These are phyloP conservation scores for Antheraea mylitta DNA, from an alignment of 1,140 invertebrate species.

Conservation along the genomic window DNA sequence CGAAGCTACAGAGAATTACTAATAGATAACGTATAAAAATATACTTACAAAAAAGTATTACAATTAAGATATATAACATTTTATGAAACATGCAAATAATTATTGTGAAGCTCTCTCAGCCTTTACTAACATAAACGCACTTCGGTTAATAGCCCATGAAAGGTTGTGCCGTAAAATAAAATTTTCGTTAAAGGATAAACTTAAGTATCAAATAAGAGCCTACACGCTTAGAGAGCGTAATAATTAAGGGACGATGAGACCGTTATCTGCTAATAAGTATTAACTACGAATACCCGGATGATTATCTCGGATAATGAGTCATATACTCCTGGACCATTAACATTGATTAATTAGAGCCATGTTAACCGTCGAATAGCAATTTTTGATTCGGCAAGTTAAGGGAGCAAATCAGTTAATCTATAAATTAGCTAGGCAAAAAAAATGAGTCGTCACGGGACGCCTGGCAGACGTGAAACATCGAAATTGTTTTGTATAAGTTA, in stretches of 20 bases:
- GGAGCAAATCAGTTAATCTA: no score
- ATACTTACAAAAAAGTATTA: no score
- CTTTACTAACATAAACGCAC: slow-evolving; percentile 9
- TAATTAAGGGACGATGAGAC: slow-evolving; percentile 3
- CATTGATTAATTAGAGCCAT: background rate
- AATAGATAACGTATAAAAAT: no score
- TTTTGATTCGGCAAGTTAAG: no score
- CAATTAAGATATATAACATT: background rate
- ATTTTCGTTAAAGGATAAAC: slow-evolving; percentile 10
- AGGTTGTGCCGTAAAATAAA: slow-evolving; percentile 11
- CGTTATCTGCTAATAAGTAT: slow-evolving; percentile 9
- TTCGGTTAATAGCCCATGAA: slow-evolving; percentile 12
- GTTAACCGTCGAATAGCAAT: no score
- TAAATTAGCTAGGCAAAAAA: no score
- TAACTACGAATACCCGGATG: background rate
- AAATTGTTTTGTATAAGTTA: no score
- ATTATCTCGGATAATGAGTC: background rate
- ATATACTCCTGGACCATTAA: background rate
- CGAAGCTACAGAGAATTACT: no score
- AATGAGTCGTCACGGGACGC: no score
- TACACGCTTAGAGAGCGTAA: slow-evolving; percentile 10
- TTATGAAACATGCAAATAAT: background rate
- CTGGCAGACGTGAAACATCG: no score
- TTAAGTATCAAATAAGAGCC: slow-evolving; percentile 2
- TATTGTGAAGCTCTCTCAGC: background rate